Base-by-base conservation (phyloP, 2,888 invertebrate species). In the Barypeithes pellucidus region DNA sequence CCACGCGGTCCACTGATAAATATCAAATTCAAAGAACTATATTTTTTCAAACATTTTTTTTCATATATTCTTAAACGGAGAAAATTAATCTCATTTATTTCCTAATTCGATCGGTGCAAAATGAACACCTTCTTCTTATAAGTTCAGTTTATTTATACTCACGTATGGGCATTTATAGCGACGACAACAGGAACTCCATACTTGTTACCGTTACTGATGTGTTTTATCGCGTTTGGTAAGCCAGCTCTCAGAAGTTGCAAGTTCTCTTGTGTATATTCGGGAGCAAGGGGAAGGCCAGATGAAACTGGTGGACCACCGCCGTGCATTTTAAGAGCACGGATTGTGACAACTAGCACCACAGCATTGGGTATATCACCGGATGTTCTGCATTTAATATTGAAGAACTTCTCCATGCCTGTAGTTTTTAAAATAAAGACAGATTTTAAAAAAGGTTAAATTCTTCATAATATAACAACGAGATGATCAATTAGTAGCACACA, bases 241-340 rank as follows among this genome's bases (percentile, higher is more conserved):
- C 99, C 99, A 79, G 94, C 93, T 81, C 89, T 88, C 11, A 99
- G 86, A 66, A 99, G 88, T 63, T 94, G 94, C 73, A 98, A 84
- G 84, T 99, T 97, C 86, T 96, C 95, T 89, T 95, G 89, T 0
- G 90, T 88, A 82, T 99, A 99, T 80, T 93, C 96, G 47, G 91
- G 89, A 75, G 95, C 91, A 0, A 98, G 88, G 0, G 95, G 94
- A n/a, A 91, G 86, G 1, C 97, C 97, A 1, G 96, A 91, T 0
- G 91, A 90, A 9, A 99, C 97, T 0, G 93, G 84, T 0, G 98
- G 97, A 0, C 98, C 99, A 57, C 99, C 99, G 29, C 99, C 99
- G 86, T 99, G 99, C 97, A 99, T 97, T 89, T 99, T 99, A 67
- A 99, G 89, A 16, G 99, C 99, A 75, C 99, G 89, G 18, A 99